phyloP scores from a whole-genome alignment of 2,113 vertebrate genomes.

The Nesoenas mayeri region DNA sequence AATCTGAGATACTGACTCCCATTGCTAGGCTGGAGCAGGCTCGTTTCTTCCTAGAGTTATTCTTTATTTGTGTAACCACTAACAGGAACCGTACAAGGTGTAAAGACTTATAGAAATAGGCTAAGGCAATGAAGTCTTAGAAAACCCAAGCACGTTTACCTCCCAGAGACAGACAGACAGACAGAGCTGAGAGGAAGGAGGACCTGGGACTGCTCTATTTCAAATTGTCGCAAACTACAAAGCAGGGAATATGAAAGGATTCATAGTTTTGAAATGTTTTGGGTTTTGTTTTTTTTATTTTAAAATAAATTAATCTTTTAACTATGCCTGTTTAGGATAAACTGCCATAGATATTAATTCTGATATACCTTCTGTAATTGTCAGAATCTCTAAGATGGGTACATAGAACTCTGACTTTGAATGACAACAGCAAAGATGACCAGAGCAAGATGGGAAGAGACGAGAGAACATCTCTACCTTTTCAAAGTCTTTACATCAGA shows the following conservation, averaged over 20 bases:
- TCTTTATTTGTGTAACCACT: neutral
- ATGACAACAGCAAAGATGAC: neutral
- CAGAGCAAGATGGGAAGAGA: neutral
- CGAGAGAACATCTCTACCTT: neutral
- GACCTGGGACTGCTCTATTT: neutral
- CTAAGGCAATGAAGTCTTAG: neutral
- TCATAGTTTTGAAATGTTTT: neutral
- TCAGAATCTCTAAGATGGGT: neutral
- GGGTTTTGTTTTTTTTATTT: too few species aligned
- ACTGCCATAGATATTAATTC: neutral
- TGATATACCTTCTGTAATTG: neutral
- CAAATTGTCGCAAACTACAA: neutral
- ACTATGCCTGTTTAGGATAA: neutral
- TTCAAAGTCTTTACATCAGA: neutral
- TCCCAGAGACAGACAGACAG: neutral
- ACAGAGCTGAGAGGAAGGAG: neutral
- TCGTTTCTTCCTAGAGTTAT: neutral
- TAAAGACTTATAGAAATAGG: neutral
- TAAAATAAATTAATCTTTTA: neutral
- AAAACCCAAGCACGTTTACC: neutral
- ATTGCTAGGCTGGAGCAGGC: neutral
- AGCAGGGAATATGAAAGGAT: neutral
- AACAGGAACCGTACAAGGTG: neutral
- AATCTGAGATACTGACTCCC: neutral
- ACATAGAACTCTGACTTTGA: neutral